Percentiles rank a stretch among this genome's conserved stretches.
Evolutionary conservation across 2,113 vertebrate genomes (phyloP).

Genomic region (Nettapus auritus): DNA sequence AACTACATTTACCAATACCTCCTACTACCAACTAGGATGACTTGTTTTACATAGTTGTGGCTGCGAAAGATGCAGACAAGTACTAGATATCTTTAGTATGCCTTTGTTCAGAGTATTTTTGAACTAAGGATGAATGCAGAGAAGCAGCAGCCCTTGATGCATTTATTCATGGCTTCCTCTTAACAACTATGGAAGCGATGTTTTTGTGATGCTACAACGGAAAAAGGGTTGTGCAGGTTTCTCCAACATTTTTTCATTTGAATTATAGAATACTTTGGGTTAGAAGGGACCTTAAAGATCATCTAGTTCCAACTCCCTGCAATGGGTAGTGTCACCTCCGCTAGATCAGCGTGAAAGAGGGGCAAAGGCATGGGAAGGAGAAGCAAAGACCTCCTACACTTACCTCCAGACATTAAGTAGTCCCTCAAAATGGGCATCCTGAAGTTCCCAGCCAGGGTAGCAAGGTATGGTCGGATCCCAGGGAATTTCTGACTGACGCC

Average conservation of each 20-base stretch:
- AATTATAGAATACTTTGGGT: no score
- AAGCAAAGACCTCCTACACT: conserved; percentile 28
- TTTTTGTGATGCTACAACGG: neutral
- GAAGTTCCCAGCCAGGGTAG: conserved; percentile 95
- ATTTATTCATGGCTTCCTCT: neutral
- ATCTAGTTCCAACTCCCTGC: neutral
- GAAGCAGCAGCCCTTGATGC: neutral
- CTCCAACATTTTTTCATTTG: neutral
- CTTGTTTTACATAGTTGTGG: neutral
- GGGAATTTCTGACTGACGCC: conserved; percentile 95
- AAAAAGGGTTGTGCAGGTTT: neutral
- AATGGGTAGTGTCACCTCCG: neutral
- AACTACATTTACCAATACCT: neutral
- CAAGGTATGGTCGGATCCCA: conserved; percentile 90
- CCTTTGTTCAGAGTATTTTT: neutral
- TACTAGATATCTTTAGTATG: neutral
- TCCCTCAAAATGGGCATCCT: conserved; percentile 91
- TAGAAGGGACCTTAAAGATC: no score
- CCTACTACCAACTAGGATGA: neutral
- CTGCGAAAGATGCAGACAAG: no score
- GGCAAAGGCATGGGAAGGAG: neutral
- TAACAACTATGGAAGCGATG: neutral
- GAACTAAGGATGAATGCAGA: neutral
- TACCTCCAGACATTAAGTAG: conserved; percentile 97
- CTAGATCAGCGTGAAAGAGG: neutral